A percentile compares a stretch with the other conserved stretches of the same genome.
Conservation (phyloP, 2,888 invertebrate genomes). For the Hemaris fuciformis region DNA sequence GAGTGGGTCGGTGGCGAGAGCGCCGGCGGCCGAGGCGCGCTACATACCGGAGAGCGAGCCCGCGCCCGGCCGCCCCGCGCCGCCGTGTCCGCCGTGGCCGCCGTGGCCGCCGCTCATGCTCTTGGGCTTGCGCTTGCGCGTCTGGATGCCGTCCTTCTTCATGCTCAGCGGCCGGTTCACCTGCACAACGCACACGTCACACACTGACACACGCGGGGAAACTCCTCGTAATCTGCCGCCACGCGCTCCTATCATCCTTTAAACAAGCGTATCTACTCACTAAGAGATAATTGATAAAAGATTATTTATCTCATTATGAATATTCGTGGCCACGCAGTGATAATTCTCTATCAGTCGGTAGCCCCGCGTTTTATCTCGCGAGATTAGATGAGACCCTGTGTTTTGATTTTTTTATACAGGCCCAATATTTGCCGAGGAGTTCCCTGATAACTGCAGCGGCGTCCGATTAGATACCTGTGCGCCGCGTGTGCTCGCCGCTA, state of each 20-base stretch:
- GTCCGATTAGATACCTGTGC: slow-evolving; percentile 69
- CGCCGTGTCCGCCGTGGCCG: slow-evolving; percentile 45
- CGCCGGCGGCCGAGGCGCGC: slow-evolving; percentile 19
- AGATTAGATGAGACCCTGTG: slow-evolving; percentile 81
- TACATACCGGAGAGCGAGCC: slow-evolving; percentile 63
- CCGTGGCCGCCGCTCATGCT: slow-evolving; percentile 74
- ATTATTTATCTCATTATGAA: slow-evolving; percentile 82
- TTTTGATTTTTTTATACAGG: slow-evolving; percentile 78
- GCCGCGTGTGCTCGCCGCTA: slow-evolving; percentile 29
- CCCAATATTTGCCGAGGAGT: slow-evolving; percentile 80
- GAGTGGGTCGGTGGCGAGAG: slow-evolving; percentile 1
- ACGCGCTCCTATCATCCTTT: slow-evolving; percentile 74
- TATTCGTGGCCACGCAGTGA: slow-evolving; percentile 77
- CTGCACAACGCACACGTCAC: slow-evolving; percentile 69
- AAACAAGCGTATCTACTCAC: slow-evolving; percentile 77
- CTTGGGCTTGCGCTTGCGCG: slow-evolving; percentile 96
- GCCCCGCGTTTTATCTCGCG: slow-evolving; percentile 79
- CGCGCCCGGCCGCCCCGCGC: slow-evolving; percentile 48
- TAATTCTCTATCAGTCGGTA: slow-evolving; percentile 81
- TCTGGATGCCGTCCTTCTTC: slow-evolving; percentile 99
- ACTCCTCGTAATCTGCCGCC: slow-evolving; percentile 69
- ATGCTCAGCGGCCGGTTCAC: slow-evolving; percentile 97
- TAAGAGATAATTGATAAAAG: slow-evolving; percentile 81
- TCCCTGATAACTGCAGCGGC: slow-evolving; percentile 72
- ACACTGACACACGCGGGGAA: slow-evolving; percentile 46